These are phyloP conservation scores for Thelaira solivaga DNA, from an alignment of 2,888 invertebrate species.

Conservation along the genomic window DNA sequence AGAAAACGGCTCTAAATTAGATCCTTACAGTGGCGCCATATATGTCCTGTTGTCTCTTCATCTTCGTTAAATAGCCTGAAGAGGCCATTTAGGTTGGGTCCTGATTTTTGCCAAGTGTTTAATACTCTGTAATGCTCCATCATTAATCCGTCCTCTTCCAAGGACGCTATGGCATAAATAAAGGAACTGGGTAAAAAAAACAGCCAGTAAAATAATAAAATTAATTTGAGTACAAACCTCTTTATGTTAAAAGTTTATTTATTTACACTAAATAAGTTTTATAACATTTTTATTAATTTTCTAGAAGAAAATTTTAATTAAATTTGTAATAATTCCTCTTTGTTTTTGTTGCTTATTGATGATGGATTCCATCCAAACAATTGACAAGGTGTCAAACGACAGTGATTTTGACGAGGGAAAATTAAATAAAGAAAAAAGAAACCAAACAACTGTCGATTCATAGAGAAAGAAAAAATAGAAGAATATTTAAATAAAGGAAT, in stretches of 20 bases:
- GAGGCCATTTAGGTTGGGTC: too few relatives aligned
- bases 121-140: too few relatives aligned
- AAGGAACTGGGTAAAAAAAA: too few relatives aligned
- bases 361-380: conserved; percentile 45
- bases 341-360: conserved; percentile 6
- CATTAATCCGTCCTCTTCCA: too few relatives aligned
- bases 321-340: conserved; percentile 51
- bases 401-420: conserved; percentile 47
- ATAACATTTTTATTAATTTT: not conserved
- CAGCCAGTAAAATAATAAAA: too few relatives aligned
- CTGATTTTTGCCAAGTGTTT: too few relatives aligned
- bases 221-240: not conserved
- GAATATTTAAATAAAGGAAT: conserved; percentile 2
- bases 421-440: conserved; percentile 27
- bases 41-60: too few relatives aligned
- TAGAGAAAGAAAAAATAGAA: conserved; percentile 6
- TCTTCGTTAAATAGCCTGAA: too few relatives aligned
- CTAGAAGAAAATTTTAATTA: conserved; percentile 45
- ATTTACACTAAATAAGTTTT: not conserved
- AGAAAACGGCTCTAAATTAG: too few relatives aligned
- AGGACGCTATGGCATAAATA: too few relatives aligned
- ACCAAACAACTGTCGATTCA: conserved; percentile 2
- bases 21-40: too few relatives aligned
- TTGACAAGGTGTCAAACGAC: conserved; percentile 58
- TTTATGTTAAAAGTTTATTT: not conserved